Base-by-base conservation (phyloP, 2,888 invertebrate genomes). In the Maniola hyperantus region DNA sequence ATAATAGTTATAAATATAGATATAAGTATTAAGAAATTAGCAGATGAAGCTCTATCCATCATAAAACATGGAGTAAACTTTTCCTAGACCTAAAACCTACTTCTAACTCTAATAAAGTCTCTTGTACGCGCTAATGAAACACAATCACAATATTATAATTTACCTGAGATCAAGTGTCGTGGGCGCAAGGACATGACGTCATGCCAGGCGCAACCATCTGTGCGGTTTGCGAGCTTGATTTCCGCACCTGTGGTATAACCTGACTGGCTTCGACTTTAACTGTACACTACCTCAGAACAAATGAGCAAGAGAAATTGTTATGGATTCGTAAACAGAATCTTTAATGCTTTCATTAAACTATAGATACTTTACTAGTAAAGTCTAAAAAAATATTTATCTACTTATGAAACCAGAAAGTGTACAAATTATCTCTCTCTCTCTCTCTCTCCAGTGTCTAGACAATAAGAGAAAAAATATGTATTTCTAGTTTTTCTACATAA, bases 111-210 rank as follows among this genome's bases (percentile, higher is more conserved):
- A 42, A 39, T 39, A 53, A 53, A 53, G n/a, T 62, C 39, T 50
- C 61, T 8, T 42, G 61, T 48, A 15, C 26, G 53, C 18, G 62
- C 62, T 62, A 62, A 53, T 62, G 55, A 33, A 59, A 60, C 54
- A 67, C 59, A 59, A 54, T 54, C 54, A 50, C 39, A 68, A 66
- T 66, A 59, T 59, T 66, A 59, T 59, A 68, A 58, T 67, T 67
- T 70, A 70, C 63, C 63, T 69, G 55, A 64, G 65, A 70, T 70
- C 70, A 66, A 15, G 65, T 70, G 65, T 68, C 64, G 73, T 66
- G 66, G 72, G 71, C 67, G 67, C 72, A 72, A 72, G 72, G 69
- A 63, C 58, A 68, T 69, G 71, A 71, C 70, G 70, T 70, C 64
- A 69, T 54, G 57, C 60, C 55, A 57, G 54, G 58, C 70, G 61